Percentiles rank a stretch among this genome's conserved stretches.
Conservation (phyloP, 2,113 vertebrate genomes). For the Neomonachus schauinslandi region DNA sequence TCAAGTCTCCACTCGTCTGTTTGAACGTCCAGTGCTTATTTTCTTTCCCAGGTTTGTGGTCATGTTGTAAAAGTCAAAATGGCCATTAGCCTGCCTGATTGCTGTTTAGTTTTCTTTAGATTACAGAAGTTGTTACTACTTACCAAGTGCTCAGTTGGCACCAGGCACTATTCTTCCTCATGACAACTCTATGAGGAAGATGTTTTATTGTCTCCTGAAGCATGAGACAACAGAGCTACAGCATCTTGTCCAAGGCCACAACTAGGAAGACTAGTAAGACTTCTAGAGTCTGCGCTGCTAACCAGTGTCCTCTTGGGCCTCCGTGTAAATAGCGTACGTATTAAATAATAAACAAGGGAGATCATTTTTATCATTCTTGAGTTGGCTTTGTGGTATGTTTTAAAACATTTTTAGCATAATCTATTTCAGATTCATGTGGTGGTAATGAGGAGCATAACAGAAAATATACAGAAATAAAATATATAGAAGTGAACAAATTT, state of each 20-base stretch:
- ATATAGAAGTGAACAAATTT: neutral
- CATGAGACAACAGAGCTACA: neutral
- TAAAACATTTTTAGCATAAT: neutral
- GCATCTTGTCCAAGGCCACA: neutral
- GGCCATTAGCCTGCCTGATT: neutral
- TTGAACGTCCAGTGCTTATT: neutral
- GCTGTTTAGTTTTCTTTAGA: neutral
- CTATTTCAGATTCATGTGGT: neutral
- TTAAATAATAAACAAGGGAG: neutral
- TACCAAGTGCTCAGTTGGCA: neutral
- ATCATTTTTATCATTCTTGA: constrained; percentile 27
- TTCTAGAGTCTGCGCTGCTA: neutral
- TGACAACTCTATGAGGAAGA: neutral
- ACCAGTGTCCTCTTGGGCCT: neutral
- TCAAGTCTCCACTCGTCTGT: neutral
- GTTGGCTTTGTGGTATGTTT: neutral
- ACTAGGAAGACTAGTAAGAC: neutral
- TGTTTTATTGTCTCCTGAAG: neutral
- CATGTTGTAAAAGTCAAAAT: constrained; percentile 1
- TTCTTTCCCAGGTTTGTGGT: neutral
- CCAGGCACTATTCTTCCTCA: neutral
- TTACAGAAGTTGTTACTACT: neutral
- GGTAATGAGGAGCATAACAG: neutral
- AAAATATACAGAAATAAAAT: neutral
- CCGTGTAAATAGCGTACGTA: neutral